phyloP scores from a whole-genome alignment of 1,140 invertebrate genomes.

The Calosoma granatense region DNA sequence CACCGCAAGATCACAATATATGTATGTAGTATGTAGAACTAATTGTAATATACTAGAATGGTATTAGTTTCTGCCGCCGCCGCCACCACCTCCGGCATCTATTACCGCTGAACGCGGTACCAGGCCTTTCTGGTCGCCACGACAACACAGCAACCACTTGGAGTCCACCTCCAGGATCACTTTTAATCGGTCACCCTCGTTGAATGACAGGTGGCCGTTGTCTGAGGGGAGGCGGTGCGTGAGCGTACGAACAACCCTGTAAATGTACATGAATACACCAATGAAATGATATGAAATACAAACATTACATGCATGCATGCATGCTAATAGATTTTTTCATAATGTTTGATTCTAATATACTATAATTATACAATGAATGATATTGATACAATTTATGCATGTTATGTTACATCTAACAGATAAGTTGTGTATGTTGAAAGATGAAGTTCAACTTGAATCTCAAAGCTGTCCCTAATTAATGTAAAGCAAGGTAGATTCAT shows the following conservation, averaged over 20 bases:
- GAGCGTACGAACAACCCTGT: slow-evolving; percentile 60
- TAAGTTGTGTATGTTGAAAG: no score
- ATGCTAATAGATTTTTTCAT: no score
- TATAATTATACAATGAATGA: no score
- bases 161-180: slow-evolving; percentile 67
- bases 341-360: no score
- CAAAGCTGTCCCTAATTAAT: no score
- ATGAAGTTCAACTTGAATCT: no score
- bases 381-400: slow-evolving; percentile 4
- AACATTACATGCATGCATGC: slow-evolving; percentile 18
- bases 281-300: slow-evolving; percentile 20
- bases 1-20: slow-evolving; percentile 3
- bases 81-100: slow-evolving; percentile 26
- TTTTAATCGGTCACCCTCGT: slow-evolving; percentile 60
- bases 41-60: neutral
- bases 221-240: slow-evolving; percentile 62
- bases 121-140: slow-evolving; percentile 66
- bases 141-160: slow-evolving; percentile 64
- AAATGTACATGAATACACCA: slow-evolving; percentile 28
- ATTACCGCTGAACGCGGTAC: slow-evolving; percentile 64
- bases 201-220: slow-evolving; percentile 68
- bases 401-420: no score
- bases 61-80: no score
- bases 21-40: neutral
- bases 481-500: no score